A percentile compares a stretch with the other conserved stretches of the same genome.
Conservation (phyloP, 2,797 vertebrate species). For the Pangasius macronema region DNA sequence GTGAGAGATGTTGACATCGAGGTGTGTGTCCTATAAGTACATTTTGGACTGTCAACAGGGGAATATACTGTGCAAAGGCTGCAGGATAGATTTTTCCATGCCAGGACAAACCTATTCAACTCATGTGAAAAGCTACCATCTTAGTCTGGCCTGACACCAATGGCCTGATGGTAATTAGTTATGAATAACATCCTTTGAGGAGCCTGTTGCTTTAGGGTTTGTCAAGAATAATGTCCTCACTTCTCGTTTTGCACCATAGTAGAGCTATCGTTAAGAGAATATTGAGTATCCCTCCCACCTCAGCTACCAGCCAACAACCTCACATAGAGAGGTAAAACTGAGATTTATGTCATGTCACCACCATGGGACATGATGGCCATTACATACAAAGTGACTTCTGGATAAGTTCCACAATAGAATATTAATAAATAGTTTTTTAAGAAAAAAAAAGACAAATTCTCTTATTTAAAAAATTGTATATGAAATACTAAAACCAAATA, state of each 20-base stretch:
- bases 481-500: background rate
- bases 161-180: slow-evolving; percentile 83
- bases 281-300: slow-evolving; percentile 33
- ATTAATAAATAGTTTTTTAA: background rate
- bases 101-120: slow-evolving; percentile 75
- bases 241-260: slow-evolving; percentile 40
- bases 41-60: slow-evolving; percentile 81
- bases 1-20: slow-evolving; percentile 75
- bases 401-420: background rate
- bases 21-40: slow-evolving; percentile 76
- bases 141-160: slow-evolving; percentile 66
- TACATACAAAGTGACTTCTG: background rate
- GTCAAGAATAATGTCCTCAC: slow-evolving; percentile 56
- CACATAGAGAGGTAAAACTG: background rate
- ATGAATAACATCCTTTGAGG: slow-evolving; percentile 83
- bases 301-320: slow-evolving; percentile 18
- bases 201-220: slow-evolving; percentile 67
- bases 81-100: slow-evolving; percentile 69
- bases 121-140: slow-evolving; percentile 67
- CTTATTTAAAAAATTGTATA: background rate
- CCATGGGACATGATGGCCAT: background rate
- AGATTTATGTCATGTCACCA: slow-evolving; percentile 20
- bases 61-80: slow-evolving; percentile 76
- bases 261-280: slow-evolving; percentile 35
- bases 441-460: background rate